phyloP scores from a whole-genome alignment of 2,888 invertebrate species.

The Balanococcus diminutus region DNA sequence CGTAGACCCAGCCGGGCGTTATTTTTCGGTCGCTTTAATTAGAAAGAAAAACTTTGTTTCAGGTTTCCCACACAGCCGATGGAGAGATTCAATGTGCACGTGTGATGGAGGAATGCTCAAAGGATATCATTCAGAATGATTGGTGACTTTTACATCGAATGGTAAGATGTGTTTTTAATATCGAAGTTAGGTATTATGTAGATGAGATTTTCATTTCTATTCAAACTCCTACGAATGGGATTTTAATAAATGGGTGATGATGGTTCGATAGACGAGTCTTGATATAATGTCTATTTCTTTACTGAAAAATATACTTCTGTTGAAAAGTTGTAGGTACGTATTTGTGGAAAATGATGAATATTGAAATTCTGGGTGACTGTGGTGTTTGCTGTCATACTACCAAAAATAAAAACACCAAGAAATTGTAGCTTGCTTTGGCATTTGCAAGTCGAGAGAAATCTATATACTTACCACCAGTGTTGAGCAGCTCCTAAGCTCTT shows the following conservation, averaged over 20 bases:
- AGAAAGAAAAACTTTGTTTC: slow-evolving; percentile 30
- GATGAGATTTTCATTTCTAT: background rate
- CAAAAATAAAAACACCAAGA: no score
- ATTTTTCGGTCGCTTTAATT: slow-evolving; percentile 30
- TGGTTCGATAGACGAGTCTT: background rate
- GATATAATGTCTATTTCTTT: background rate
- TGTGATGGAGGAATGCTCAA: background rate
- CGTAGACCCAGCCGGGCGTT: background rate
- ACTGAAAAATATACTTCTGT: background rate
- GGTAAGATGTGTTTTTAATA: background rate
- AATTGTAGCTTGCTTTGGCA: no score
- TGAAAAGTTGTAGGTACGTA: background rate
- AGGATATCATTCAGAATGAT: background rate
- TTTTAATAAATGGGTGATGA: background rate
- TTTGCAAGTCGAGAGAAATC: no score
- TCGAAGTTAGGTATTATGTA: background rate
- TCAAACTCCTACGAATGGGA: background rate
- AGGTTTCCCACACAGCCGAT: background rate
- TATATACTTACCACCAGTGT: no score
- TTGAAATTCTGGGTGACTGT: no score
- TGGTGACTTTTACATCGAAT: background rate
- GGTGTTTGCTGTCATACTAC: no score
- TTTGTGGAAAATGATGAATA: no score
- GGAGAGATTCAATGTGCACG: background rate
- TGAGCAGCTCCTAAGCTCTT: no score